Conservation (phyloP, 2,797 vertebrate genomes). For the Hephaestus fuliginosus region DNA sequence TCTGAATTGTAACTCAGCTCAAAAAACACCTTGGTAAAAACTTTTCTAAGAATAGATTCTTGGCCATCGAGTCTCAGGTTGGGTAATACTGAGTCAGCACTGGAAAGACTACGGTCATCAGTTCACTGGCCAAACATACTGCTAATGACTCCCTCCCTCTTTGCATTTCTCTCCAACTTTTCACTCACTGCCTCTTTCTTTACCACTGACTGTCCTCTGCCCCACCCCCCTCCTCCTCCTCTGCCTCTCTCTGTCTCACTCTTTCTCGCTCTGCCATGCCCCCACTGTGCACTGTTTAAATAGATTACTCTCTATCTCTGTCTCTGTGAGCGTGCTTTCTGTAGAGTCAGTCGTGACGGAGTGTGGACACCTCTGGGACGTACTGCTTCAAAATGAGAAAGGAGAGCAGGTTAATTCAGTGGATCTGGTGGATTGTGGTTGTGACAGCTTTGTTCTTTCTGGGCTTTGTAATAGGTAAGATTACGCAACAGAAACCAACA, state of each 20-base stretch:
- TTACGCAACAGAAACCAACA: neutral
- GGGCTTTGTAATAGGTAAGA: conserved; percentile 85
- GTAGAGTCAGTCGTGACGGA: neutral
- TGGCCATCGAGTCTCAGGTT: neutral
- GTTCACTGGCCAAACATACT: conserved; percentile 22
- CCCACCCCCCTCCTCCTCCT: neutral
- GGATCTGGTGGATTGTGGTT: conserved; percentile 62
- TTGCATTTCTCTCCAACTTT: conserved; percentile 37
- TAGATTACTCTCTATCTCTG: conserved; percentile 58
- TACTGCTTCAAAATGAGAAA: conserved; percentile 67
- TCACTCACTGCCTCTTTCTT: conserved; percentile 21
- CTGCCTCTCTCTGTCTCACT: conserved; percentile 23
- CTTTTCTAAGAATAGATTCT: neutral
- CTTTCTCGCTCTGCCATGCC: conserved; percentile 32
- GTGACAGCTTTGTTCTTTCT: conserved; percentile 77
- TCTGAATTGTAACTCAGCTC: too few species aligned
- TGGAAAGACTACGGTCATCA: conserved; percentile 10
- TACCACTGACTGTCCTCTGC: conserved; percentile 19
- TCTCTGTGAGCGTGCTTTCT: conserved; percentile 29
- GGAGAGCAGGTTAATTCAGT: conserved; percentile 62
- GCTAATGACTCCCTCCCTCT: conserved; percentile 40
- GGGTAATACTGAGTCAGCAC: conserved; percentile 52
- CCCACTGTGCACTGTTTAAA: conserved; percentile 49
- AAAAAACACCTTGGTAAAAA: neutral
- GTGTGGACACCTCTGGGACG: conserved; percentile 13